Evolutionary conservation across 1,140 invertebrate species (phyloP), one percentile per base, ranked within the genome.

Genomic region (Ylistrum balloti): DNA sequence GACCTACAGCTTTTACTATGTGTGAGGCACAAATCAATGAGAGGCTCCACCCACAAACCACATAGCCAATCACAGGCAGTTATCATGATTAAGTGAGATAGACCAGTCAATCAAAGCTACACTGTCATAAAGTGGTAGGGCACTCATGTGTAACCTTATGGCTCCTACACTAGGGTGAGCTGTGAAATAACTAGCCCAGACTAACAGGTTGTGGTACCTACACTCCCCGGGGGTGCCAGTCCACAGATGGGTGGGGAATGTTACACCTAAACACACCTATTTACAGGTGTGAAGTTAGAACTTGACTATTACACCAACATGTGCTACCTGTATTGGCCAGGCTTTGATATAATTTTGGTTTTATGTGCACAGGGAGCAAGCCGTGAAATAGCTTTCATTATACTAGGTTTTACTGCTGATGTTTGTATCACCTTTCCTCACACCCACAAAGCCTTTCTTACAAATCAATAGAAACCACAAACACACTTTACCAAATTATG

Each of bases 1-100:
- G 56, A 74, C n/a, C 56, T 74, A 74, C 56, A 17, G 56, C 56
- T 20, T n/a, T 74, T 74, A 74, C 56, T 74, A 74, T 74, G 56
- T 74, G 56, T 74, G 56, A 74, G 56, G 56, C 56, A 74, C 22
- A 28, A 28, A 74, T 74, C 56, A 74, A 74, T 74, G 56, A 28
- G 22, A 74, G n/a, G 56, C 22, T 11, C 56, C 56, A n/a, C 56
- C 56, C 56, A 74, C 56, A 9, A 28, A 7, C 9, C 22, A 74
- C 22, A 1, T n/a, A 74, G 56, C 56, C 56, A 74, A 74, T 74
- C 56, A 74, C 1, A 74, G 22, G 2, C 22, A 1, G 28, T 1
- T 5, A 74, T 74, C 17, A 74, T 9, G 56, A 74, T 74, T 28
- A n/a, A 74, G 56, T 74, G n/a, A 28, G 56, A 74, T 74, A 74